These are phyloP conservation scores for Dipodomys merriami DNA, from an alignment of 2,113 vertebrate genomes.

Conservation along the genomic window DNA sequence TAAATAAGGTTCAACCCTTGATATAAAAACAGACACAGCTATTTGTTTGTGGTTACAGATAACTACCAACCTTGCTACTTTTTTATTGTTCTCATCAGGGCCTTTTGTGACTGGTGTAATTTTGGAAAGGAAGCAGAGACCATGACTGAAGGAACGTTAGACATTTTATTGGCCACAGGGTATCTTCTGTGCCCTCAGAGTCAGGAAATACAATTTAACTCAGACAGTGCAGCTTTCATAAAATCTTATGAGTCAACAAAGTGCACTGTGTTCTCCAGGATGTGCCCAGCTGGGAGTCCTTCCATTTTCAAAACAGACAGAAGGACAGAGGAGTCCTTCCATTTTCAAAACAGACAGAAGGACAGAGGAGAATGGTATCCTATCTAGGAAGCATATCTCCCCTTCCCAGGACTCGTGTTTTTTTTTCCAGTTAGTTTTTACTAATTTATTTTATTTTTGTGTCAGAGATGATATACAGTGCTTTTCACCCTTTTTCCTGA, in stretches of 20 bases:
- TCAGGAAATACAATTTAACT: conserved; percentile 57
- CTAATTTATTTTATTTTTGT: too few relatives aligned
- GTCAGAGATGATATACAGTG: too few relatives aligned
- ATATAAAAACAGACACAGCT: not conserved
- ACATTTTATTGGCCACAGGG: conserved; percentile 42
- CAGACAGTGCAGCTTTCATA: conserved; percentile 34
- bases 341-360: conserved; percentile 4
- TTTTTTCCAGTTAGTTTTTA: too few relatives aligned
- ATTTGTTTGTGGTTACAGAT: conserved; percentile 22
- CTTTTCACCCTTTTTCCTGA: too few relatives aligned
- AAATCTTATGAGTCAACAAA: conserved; percentile 8
- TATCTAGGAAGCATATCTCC: not conserved
- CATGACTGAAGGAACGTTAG: conserved; percentile 48
- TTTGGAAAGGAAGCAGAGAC: conserved; percentile 57
- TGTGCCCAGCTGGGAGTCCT: not conserved
- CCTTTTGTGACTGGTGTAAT: conserved; percentile 34
- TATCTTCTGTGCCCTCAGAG: conserved; percentile 28
- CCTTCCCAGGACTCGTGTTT: too few relatives aligned
- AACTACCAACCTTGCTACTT: not conserved
- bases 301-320: not conserved
- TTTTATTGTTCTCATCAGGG: conserved; percentile 38
- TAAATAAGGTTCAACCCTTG: conserved; percentile 20
- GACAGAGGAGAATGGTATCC: not conserved
- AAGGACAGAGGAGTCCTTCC: not conserved
- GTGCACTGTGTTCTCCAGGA: not conserved